Evolutionary conservation across 1,140 invertebrate species (phyloP), one percentile per base, ranked within the genome.

Genomic region (Maniola jurtina): DNA sequence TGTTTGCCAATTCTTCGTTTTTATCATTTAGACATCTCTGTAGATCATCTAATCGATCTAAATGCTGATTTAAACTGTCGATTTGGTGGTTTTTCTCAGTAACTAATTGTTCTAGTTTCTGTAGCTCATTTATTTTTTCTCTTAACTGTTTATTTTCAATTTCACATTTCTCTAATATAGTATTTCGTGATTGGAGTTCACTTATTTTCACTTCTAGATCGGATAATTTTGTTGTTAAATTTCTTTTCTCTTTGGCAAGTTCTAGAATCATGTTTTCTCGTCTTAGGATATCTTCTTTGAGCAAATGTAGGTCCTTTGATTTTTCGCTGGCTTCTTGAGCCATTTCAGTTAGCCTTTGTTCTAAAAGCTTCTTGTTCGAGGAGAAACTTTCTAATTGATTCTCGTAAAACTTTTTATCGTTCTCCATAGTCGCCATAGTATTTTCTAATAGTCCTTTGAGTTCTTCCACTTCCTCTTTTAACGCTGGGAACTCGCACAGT

Each of bases 251-350:
- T 75, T 89, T 91, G 8, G 91, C 91, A n/a, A 94, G 80, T 73
- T 93, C 92, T 52, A 92, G 77, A 16, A 93, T 89, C 84, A 94
- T 93, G 38, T 92, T 92, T 80, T 94, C 93, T 66, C 93, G 92
- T 34, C 92, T 79, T 25, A 92, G 79, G 47, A 93, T 92, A 68
- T 93, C 93, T 64, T 92, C 89, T 80, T 92, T 92, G 7, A 93
- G 86, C 57, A 92, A 80, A 61, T 93, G 80, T 9, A 94, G 73
- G 70, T 94, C 92, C 50, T 92, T 92, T 4, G 90, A 90, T 64
- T 91, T 92, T 40, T 93, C 89, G 55, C 88, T 92, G 7, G 93
- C 73, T 54, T 92, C 80, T 68, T 92, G 89, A 42, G 93, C 92
- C 10, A 93, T 80, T 73, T 93, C 91, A 11, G 90, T 77, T 8